Conservation (phyloP, 1,140 invertebrate species). For the Portunus trituberculatus region DNA sequence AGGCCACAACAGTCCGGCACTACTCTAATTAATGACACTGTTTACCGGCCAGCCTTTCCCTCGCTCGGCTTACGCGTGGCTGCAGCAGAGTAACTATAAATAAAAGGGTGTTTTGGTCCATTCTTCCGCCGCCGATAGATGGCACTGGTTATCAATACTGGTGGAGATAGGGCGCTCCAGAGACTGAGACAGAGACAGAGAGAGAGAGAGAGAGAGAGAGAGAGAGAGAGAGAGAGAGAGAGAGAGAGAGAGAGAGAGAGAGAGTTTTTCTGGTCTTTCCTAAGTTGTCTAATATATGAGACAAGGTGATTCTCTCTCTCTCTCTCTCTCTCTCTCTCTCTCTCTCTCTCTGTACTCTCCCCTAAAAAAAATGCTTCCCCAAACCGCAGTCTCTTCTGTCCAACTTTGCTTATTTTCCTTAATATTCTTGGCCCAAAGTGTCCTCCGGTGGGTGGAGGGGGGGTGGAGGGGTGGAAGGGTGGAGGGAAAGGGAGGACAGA, state of each 20-base stretch:
- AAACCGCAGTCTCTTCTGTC: background rate
- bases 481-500: too few relatives aligned
- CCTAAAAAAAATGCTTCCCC: background rate
- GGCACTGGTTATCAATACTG: slow-evolving; percentile 30
- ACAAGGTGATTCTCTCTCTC: slow-evolving; percentile 30
- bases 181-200: background rate
- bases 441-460: background rate
- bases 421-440: background rate
- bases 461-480: background rate
- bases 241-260: slow-evolving; percentile 20
- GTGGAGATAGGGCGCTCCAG: background rate
- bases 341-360: background rate
- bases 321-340: slow-evolving; percentile 50
- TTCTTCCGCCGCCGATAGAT: background rate
- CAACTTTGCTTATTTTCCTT: slow-evolving; percentile 6
- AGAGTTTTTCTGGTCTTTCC: slow-evolving; percentile 32
- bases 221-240: background rate
- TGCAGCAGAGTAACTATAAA: background rate
- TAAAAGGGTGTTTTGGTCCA: slow-evolving; percentile 17
- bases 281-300: slow-evolving; percentile 26
- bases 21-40: slow-evolving; percentile 51
- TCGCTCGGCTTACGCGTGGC: background rate
- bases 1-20: background rate
- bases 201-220: slow-evolving; percentile 4
- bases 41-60: background rate